Evolutionary conservation across 2,888 invertebrate species (phyloP).

Genomic region (Ormyrus thymus): DNA sequence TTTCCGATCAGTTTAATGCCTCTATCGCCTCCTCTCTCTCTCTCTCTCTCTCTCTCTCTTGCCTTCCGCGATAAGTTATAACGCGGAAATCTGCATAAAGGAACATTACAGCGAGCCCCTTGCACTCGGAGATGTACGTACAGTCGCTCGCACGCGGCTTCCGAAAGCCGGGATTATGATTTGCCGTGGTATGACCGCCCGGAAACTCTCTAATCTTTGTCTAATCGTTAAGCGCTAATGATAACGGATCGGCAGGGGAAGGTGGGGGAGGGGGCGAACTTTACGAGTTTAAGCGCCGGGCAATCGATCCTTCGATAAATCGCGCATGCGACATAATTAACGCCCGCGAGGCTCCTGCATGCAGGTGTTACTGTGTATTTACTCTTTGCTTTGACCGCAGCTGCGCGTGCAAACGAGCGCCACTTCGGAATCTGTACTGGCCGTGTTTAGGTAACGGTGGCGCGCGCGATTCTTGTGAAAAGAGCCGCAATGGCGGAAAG

Average conservation of each 20-base stretch:
- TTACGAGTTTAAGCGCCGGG: conserved; percentile 18
- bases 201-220: conserved; percentile 61
- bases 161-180: conserved; percentile 60
- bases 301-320: conserved; percentile 46
- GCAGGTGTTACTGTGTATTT: too few species aligned
- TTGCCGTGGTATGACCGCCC: conserved; percentile 52
- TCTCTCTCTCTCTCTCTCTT: conserved; percentile 1
- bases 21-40: background rate
- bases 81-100: conserved; percentile 44
- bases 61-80: conserved; percentile 27
- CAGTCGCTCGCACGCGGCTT: background rate
- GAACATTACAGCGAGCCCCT: conserved; percentile 33
- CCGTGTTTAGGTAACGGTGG: too few species aligned
- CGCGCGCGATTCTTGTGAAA: too few species aligned
- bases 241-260: conserved; percentile 64
- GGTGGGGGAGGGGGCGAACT: conserved; percentile 52
- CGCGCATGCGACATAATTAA: conserved; percentile 23
- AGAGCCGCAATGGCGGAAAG: too few species aligned
- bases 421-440: too few species aligned
- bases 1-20: too few species aligned
- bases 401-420: too few species aligned
- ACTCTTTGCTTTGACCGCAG: too few species aligned
- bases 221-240: conserved; percentile 65
- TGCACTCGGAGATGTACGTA: conserved; percentile 20
- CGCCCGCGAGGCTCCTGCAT: background rate